Base-by-base conservation (phyloP, 1,140 invertebrate species). In the Caerostris extrusa region DNA sequence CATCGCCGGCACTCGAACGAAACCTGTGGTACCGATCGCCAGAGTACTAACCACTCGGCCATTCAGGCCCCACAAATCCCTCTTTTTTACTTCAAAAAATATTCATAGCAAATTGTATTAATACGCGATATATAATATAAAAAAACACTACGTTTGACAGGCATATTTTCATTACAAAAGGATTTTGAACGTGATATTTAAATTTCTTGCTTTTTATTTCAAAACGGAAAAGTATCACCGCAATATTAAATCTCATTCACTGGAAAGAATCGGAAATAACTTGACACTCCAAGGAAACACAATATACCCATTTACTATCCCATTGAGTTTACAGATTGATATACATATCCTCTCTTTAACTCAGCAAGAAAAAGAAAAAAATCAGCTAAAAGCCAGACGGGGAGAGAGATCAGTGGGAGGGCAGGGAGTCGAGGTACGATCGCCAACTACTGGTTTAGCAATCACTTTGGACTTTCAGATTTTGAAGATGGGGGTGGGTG, bases 361-460 rank as follows among this genome's bases (percentile, higher is more conserved):
- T 19, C 56, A 60, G n/a, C 7, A 57, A 83, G 19, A 82, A 83
- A 83, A 57, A 55, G 12, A 85, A n/a, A 85, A 85, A 2, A 19
- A 14, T n/a, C 10, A 55, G 53, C 77, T n/a, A n/a, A 55, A 19
- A 58, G 56, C 19, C 57, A 34, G 83, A n/a, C 19, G 64, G 56
- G 56, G 56, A 19, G 34, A 12, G 14, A 14, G 53, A 34, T 77
- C 19, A 77, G 71, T 50, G 34, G 71, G 34, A 53, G 34, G 50
- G 34, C 19, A 34, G 69, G 71, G 71, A 10, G 34, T 34, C 69
- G 19, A 50, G 71, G 19, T 60, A 17, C 55, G 19, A 90, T 50
- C n/a, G 71, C 10, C 53, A 90, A 90, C 64, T 90, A 71, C 88
- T 90, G 69, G 88, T 90, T 90, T 90, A 90, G 64, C 88, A 90